Percentiles rank a stretch among this genome's conserved stretches.
Conservation (phyloP, 2,113 vertebrate genomes). For the Oreochromis spilurus region DNA sequence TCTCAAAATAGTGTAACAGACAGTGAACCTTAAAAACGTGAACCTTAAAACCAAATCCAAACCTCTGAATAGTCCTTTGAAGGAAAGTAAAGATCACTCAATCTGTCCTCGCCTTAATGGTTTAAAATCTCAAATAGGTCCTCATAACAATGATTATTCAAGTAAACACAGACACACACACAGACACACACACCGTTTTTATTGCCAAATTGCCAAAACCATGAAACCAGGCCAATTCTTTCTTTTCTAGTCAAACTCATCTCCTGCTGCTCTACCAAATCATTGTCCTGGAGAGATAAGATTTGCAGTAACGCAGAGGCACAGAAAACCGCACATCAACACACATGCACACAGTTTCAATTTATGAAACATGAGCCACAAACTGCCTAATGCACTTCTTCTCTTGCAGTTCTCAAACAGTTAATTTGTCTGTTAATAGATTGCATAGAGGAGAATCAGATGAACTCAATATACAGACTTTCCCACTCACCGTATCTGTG, state of each 20-base stretch:
- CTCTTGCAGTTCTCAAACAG: neutral
- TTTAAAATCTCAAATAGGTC: neutral
- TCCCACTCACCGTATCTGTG: neutral
- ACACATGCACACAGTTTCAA: neutral
- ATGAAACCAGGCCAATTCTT: rapidly evolving
- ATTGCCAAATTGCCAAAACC: neutral
- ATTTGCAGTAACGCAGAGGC: neutral
- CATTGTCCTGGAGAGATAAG: rapidly evolving
- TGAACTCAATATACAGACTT: neutral
- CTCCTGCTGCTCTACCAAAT: neutral
- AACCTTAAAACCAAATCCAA: neutral
- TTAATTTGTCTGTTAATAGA: neutral
- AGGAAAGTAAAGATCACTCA: neutral
- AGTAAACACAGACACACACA: neutral
- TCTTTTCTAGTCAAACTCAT: neutral
- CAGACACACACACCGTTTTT: neutral
- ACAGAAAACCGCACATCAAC: neutral
- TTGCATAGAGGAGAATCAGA: neutral
- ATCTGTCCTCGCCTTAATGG: neutral
- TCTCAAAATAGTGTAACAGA: neutral
- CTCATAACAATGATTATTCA: neutral
- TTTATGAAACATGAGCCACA: neutral
- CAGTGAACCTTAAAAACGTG: neutral
- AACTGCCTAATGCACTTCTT: neutral
- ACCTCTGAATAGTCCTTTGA: neutral